Evolutionary conservation across 2,888 invertebrate species (phyloP), one percentile per base, ranked within the genome.

Genomic region (Sphinx pinastri): DNA sequence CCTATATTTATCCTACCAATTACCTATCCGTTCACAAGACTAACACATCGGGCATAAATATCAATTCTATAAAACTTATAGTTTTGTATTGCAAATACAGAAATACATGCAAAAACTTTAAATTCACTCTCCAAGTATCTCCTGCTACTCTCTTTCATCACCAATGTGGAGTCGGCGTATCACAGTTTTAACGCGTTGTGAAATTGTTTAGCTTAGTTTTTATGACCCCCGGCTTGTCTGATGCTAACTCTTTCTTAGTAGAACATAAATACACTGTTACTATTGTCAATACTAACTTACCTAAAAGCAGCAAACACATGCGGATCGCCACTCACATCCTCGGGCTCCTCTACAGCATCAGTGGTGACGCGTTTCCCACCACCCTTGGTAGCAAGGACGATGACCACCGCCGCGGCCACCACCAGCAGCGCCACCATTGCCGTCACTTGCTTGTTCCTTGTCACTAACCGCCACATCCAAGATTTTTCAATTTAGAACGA

Each of bases 401-500:
- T 80, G 8, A 88, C 89, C 60, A 92, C 86, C 55, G 92, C 73
- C 2, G 92, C 91, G 11, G 92, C 92, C 12, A 80, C 80, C 7
- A 81, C 76, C 70, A 94, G 80, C 74, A 94, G 75, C 25, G 87
- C 93, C 75, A 93, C 77, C 94, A 94, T 94, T 72, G 90, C 92
- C 54, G 91, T 90, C 70, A 85, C 90, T 82, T 91, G 92, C 81
- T 90, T 92, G 71, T 93, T 93, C 71, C 82, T 83, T 79, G 84
- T 85, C 84, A 93, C 87, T 86, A 93, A 93, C 75, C 84, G 83
- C 92, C 90, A 94, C 93, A 94, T 94, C 81, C 88, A 91, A 81
- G 76, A 71, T 14, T 52, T 69, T 69, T 70, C 60, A 72, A 74
- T 73, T 73, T 59, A 3, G 68, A 72, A 73, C 63, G 45, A 11